Evolutionary conservation across 2,113 vertebrate species (phyloP).

Genomic region (Emydura subglobosa): DNA sequence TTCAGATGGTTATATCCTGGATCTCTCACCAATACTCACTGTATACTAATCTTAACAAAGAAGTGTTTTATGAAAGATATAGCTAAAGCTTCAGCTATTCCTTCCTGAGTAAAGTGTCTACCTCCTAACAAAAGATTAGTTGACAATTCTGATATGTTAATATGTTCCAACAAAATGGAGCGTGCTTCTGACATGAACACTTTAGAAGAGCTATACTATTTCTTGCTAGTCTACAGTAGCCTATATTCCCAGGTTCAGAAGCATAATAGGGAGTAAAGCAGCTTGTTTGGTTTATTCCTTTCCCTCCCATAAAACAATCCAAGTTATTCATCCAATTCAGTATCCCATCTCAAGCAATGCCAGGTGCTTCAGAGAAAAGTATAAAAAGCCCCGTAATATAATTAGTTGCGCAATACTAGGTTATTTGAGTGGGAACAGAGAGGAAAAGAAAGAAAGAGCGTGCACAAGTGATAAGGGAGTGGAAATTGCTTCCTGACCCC

Average conservation of each 20-base stretch:
- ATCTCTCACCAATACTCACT: background rate
- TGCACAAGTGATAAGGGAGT: background rate
- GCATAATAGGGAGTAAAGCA: background rate
- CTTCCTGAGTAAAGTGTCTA: background rate
- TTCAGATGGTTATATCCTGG: background rate
- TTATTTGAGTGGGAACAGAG: background rate
- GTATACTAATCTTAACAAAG: background rate
- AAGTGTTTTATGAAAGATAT: background rate
- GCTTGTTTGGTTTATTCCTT: background rate
- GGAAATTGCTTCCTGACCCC: constrained; percentile 17
- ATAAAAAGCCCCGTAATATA: background rate
- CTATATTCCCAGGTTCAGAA: background rate
- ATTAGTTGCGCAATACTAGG: background rate
- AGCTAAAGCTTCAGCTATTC: background rate
- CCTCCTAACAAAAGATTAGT: background rate
- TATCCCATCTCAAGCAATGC: background rate
- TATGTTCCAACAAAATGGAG: background rate
- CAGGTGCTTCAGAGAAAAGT: background rate
- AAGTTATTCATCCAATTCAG: background rate
- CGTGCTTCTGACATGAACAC: background rate
- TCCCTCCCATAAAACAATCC: background rate
- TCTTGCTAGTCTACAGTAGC: background rate
- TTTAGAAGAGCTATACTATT: background rate
- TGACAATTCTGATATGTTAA: background rate
- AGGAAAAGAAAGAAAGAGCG: background rate